Evolutionary conservation across 2,888 invertebrate genomes (phyloP).

Genomic region (Lingula anatina): DNA sequence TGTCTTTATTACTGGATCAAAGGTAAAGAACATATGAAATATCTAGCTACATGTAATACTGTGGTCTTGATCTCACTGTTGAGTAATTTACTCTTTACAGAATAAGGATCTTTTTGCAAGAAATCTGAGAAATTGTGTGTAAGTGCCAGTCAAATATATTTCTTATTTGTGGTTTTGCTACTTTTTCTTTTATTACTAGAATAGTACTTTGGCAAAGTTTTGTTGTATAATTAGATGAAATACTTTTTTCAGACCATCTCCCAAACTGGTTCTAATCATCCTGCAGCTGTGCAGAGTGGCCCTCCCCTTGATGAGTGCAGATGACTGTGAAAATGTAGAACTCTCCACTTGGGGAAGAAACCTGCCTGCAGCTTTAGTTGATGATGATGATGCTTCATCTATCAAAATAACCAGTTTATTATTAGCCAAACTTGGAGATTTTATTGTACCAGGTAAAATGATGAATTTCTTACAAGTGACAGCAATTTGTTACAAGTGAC

Average conservation of each 20-base stretch:
- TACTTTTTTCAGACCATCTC: slow-evolving; percentile 45
- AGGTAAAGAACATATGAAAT: slow-evolving; percentile 21
- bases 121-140: too few species aligned
- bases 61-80: not conserved
- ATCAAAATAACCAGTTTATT: slow-evolving; percentile 47
- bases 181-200: too few species aligned
- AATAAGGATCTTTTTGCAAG: too few species aligned
- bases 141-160: too few species aligned
- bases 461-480: too few species aligned
- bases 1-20: slow-evolving; percentile 49
- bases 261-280: slow-evolving; percentile 49
- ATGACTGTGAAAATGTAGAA: slow-evolving; percentile 44
- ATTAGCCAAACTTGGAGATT: slow-evolving; percentile 51
- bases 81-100: too few species aligned
- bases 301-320: slow-evolving; percentile 45
- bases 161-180: too few species aligned
- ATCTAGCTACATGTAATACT: not conserved
- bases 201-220: too few species aligned
- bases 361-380: slow-evolving; percentile 7
- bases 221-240: too few species aligned
- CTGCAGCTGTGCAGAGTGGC: slow-evolving; percentile 50
- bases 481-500: too few species aligned
- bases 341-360: slow-evolving; percentile 45
- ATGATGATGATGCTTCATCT: slow-evolving; percentile 6
- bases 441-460: slow-evolving; percentile 47